A percentile compares a stretch with the other conserved stretches of the same genome.
Evolutionary conservation across 1,140 invertebrate species (phyloP).

Genomic region (Drosophila nasuta): DNA sequence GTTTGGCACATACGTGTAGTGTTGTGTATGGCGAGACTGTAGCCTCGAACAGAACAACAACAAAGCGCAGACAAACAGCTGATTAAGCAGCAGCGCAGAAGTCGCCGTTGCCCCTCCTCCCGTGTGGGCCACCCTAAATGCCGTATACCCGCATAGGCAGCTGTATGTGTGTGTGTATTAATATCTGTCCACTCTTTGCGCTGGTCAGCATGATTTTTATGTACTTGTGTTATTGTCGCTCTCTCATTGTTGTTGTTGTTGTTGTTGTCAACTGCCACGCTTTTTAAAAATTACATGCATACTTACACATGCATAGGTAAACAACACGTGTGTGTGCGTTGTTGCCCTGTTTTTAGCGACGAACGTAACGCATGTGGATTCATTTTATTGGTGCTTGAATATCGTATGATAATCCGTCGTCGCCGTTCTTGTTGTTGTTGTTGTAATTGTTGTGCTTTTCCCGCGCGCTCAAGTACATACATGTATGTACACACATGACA

Average conservation of each 20-base stretch:
- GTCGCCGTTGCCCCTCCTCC: background rate
- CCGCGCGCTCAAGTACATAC: slow-evolving; percentile 29
- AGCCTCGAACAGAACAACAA: slow-evolving; percentile 25
- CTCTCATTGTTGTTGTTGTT: slow-evolving; percentile 29
- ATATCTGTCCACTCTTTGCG: slow-evolving; percentile 43
- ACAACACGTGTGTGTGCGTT: slow-evolving; percentile 32
- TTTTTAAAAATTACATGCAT: slow-evolving; percentile 27
- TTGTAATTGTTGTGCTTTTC: slow-evolving; percentile 69
- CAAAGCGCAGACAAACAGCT: slow-evolving; percentile 46
- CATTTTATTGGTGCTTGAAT: slow-evolving; percentile 79
- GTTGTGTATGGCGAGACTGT: slow-evolving; percentile 18
- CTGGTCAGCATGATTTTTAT: slow-evolving; percentile 41
- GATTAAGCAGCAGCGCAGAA: slow-evolving; percentile 39
- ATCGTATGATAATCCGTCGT: slow-evolving; percentile 76
- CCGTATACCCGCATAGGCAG: background rate
- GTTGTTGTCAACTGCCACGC: slow-evolving; percentile 32
- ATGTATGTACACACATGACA: background rate
- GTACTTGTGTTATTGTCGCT: background rate
- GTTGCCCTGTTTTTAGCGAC: slow-evolving; percentile 44
- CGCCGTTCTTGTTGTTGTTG: slow-evolving; percentile 32
- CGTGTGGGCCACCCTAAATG: background rate
- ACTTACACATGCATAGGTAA: slow-evolving; percentile 2
- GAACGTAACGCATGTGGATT: slow-evolving; percentile 73
- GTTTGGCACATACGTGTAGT: background rate
- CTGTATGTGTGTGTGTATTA: slow-evolving; percentile 21